Evolutionary conservation across 2,797 vertebrate species (phyloP), one percentile per base, ranked within the genome.

Genomic region (Phoeniculus purpureus): DNA sequence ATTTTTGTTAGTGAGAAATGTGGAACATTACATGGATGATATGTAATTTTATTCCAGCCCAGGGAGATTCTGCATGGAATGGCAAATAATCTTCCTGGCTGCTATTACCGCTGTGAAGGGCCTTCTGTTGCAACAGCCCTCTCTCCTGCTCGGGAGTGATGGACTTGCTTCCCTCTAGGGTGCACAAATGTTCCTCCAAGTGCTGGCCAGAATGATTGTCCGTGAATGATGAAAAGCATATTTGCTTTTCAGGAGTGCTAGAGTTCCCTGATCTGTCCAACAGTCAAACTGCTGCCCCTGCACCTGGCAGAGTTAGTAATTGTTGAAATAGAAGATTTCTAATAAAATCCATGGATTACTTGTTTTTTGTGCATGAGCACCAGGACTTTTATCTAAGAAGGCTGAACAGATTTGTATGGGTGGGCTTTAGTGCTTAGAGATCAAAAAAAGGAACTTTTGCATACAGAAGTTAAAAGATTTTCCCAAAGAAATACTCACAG

Each of bases 31-130:
- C 27, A 83, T 8, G 72, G 76, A 81, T 67, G 70, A 73, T 70
- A 87, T 60, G 29, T 64, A 76, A 89, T 93, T 93, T 93, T 89
- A 94, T 90, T 87, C 86, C 47, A 81, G 61, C 79, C 86, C 64
- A 43, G 84, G 62, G 87, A 92, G 48, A 67, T 81, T 87, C 66
- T 78, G 59, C 27, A 29, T 32, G n/a, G 78, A 89, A 90, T 87
- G 75, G 50, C 48, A 90, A 95, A 89, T 82, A 81, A 87, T 89
- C 50, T 89, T 87, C 32, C 55, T 7, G 10, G 7, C 47, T 90
- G 56, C 17, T 81, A 93, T 96, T 81, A 85, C 43, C 70, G 56
- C 62, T 82, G 47, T 6, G 5, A 81, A 87, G 85, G 16, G 70
- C 52, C 59, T 37, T 91, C 40, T 92, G 80, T 67, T 93, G 61